Conservation (phyloP, 2,113 vertebrate genomes). For the Rhegmatorhina hoffmannsi region DNA sequence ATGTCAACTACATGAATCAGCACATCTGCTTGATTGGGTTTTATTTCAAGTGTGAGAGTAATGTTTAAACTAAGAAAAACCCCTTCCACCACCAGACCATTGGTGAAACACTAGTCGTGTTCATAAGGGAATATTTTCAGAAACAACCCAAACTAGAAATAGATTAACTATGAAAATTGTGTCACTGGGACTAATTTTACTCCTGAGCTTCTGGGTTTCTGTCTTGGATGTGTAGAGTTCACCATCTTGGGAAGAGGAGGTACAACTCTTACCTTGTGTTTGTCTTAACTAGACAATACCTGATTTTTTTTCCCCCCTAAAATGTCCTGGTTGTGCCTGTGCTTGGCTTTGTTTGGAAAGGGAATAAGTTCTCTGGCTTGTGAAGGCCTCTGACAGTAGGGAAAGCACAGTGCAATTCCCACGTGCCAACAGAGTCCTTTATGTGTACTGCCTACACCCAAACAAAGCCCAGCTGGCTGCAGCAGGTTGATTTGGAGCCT, state of each 20-base stretch:
- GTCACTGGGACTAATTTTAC: neutral
- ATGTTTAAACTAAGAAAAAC: neutral
- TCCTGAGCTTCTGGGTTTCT: neutral
- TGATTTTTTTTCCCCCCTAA: accelerated
- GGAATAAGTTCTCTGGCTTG: neutral
- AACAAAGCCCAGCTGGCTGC: neutral
- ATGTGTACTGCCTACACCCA: neutral
- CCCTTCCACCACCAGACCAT: neutral
- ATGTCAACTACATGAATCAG: neutral
- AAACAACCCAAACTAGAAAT: neutral
- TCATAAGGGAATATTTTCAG: neutral
- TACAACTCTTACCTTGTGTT: neutral
- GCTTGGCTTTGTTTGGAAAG: neutral
- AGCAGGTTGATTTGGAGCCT: neutral
- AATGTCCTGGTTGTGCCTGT: neutral
- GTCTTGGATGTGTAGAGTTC: neutral
- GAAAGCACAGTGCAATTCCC: neutral
- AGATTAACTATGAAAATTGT: neutral
- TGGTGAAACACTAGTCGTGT: neutral
- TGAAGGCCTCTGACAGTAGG: neutral
- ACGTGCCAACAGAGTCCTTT: neutral
- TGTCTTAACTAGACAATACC: neutral
- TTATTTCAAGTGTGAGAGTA: neutral
- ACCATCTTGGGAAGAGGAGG: neutral
- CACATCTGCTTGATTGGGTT: neutral